Evolutionary conservation across 2,797 vertebrate species (phyloP).

Genomic region (Spheniscus humboldti): DNA sequence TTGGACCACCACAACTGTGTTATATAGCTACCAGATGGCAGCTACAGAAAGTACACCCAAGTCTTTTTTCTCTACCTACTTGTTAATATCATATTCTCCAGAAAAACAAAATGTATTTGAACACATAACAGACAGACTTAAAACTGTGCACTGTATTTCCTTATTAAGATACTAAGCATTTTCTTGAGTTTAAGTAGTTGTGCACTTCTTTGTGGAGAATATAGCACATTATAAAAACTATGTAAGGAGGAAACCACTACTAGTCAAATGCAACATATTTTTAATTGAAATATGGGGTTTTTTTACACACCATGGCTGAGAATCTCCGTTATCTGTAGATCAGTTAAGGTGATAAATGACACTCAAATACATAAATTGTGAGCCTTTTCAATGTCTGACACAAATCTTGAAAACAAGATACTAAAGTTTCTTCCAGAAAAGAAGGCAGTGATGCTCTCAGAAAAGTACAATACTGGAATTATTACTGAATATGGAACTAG

Average conservation of each 20-base stretch:
- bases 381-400: background rate
- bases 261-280: background rate
- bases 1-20: constrained; percentile 1
- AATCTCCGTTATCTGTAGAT: background rate
- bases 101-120: background rate
- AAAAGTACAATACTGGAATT: background rate
- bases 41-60: background rate
- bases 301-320: background rate
- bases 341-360: background rate
- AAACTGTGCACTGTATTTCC: background rate
- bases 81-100: background rate
- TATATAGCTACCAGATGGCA: background rate
- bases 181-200: background rate
- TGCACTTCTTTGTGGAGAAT: background rate
- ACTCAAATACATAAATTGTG: background rate
- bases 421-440: background rate
- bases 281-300: background rate
- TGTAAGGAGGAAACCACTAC: rapidly evolving
- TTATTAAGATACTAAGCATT: background rate
- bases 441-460: background rate
- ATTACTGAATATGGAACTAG: background rate
- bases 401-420: background rate
- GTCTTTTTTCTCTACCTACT: background rate
- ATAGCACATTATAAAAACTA: background rate
- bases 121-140: background rate